phyloP scores from a whole-genome alignment of 2,797 vertebrate species.

The Rhabdophis nuchalis region DNA sequence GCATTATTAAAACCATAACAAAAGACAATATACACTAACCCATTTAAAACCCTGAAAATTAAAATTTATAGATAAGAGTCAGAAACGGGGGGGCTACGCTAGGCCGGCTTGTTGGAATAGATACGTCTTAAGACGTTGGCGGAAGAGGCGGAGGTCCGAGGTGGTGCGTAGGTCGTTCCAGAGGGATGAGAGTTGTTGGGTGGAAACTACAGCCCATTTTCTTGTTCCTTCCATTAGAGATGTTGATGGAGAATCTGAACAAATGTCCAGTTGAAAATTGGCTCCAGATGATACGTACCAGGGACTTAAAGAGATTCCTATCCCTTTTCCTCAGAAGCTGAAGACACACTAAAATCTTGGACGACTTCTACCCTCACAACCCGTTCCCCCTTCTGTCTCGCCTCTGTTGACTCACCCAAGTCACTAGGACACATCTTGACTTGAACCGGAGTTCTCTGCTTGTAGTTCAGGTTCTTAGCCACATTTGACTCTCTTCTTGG shows the following conservation, averaged over 20 bases:
- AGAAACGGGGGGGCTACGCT: no score
- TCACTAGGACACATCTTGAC: background rate
- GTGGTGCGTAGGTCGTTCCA: no score
- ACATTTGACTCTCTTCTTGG: background rate
- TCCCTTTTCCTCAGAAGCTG: background rate
- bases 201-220: background rate
- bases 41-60: no score
- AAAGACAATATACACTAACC: no score
- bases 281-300: background rate
- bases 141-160: no score
- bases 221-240: background rate
- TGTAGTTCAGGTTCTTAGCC: background rate
- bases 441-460: background rate
- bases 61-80: no score
- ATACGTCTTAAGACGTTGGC: no score
- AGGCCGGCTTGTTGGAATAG: no score
- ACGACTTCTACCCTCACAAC: background rate
- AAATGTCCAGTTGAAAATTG: background rate
- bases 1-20: no score
- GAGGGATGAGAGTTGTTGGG: background rate
- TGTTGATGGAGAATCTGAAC: background rate
- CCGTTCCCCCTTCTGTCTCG: background rate
- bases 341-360: background rate
- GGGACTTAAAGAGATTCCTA: background rate
- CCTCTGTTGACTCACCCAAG: background rate